A percentile compares a stretch with the other conserved stretches of the same genome.
These are phyloP conservation scores for Patiria pectinifera DNA, from an alignment of 53 echinoderm and acorn worm species.

Conservation along the genomic window DNA sequence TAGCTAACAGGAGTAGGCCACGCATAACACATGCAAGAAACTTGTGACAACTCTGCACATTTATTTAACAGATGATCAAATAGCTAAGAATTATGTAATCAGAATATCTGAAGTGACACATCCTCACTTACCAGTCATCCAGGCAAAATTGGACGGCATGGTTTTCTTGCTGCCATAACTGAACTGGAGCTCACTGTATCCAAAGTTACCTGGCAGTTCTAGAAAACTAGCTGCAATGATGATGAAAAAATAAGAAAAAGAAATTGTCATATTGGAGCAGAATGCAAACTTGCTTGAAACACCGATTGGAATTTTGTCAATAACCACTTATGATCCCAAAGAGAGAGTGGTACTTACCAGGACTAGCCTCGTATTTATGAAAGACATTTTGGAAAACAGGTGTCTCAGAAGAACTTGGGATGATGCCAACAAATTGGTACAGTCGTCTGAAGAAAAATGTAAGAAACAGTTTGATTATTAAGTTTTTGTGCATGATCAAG, in stretches of 20 bases:
- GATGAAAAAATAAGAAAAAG: not conserved
- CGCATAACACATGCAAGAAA: too few species aligned
- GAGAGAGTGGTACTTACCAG: slow-evolving; percentile 66
- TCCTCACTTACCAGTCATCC: slow-evolving; percentile 92
- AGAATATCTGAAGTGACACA: not conserved
- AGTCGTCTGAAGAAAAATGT: slow-evolving; percentile 72
- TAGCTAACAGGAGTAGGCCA: too few species aligned
- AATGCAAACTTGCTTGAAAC: not conserved
- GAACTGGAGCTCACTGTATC: slow-evolving; percentile 92
- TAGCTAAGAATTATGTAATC: not conserved
- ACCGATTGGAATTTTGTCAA: not conserved
- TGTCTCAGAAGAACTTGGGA: slow-evolving; percentile 77
- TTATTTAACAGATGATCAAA: too few species aligned
- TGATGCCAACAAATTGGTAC: slow-evolving; percentile 91
- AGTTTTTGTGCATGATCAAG: not conserved
- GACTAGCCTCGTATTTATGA: slow-evolving; percentile 92
- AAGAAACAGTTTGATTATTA: not conserved
- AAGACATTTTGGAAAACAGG: slow-evolving; percentile 90
- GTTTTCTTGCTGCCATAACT: slow-evolving; percentile 76
- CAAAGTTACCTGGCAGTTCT: slow-evolving; percentile 96
- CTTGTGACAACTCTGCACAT: too few species aligned
- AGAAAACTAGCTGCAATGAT: slow-evolving; percentile 75
- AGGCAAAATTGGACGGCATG: slow-evolving; percentile 86
- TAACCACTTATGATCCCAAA: not conserved
- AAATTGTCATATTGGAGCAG: not conserved